Conservation (phyloP, 2,113 vertebrate species). For the Paramisgurnus dabryanus region DNA sequence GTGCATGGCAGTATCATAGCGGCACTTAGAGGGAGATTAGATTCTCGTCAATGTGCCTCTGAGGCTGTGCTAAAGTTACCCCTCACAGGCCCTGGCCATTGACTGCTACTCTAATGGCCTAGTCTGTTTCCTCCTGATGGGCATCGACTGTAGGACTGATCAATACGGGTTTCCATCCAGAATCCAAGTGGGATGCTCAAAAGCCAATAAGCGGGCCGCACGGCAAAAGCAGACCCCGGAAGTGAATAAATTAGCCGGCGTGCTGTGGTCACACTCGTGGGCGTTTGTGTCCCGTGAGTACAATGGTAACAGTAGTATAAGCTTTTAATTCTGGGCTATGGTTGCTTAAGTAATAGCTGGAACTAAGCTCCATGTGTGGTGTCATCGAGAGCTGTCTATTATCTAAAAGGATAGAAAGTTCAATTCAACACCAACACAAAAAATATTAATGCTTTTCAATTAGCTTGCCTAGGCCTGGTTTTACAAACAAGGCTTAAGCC, state of each 20-base stretch:
- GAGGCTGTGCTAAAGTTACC: conserved; percentile 76
- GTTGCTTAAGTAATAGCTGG: not conserved
- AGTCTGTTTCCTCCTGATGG: conserved; percentile 81
- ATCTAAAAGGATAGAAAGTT: too few species aligned
- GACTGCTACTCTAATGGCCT: conserved; percentile 79
- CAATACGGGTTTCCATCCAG: conserved; percentile 68
- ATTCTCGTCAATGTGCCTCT: conserved; percentile 76
- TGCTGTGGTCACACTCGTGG: not conserved
- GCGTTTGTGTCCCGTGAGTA: conserved; percentile 1
- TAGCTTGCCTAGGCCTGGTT: too few species aligned
- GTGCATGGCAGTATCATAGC: conserved; percentile 57
- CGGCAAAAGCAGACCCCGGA: conserved; percentile 40
- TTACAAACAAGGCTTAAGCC: too few species aligned
- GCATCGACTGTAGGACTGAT: conserved; percentile 77
- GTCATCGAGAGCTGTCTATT: not conserved
- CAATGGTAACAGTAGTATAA: conserved; percentile 1
- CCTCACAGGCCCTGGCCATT: conserved; percentile 76
- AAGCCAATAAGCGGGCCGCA: conserved; percentile 43
- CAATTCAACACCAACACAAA: too few species aligned
- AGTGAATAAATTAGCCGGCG: conserved; percentile 48
- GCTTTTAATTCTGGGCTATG: conserved; percentile 11
- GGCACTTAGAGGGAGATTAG: conserved; percentile 74
- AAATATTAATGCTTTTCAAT: too few species aligned
- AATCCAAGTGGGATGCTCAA: conserved; percentile 43
- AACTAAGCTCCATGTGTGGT: not conserved